These are phyloP conservation scores for Steinernema khuongi DNA, from an alignment of 1,140 invertebrate genomes.

Conservation along the genomic window DNA sequence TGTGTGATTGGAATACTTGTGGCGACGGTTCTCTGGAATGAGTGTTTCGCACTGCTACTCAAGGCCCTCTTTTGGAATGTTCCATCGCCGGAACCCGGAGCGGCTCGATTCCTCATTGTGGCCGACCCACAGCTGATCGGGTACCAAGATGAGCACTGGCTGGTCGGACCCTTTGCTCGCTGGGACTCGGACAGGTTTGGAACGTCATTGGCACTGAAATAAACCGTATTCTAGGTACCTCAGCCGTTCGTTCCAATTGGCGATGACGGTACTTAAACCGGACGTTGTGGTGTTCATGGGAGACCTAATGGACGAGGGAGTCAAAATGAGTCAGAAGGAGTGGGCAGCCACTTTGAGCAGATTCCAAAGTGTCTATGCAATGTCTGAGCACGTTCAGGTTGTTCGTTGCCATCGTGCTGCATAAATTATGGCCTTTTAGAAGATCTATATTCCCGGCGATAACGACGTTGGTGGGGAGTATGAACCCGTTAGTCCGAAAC, in stretches of 20 bases:
- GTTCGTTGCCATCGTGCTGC: background rate
- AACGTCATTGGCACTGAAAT: too few species aligned
- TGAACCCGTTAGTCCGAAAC: slow-evolving; percentile 52
- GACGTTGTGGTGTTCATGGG: slow-evolving; percentile 34
- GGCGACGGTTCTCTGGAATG: slow-evolving; percentile 28
- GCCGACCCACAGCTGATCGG: slow-evolving; percentile 42
- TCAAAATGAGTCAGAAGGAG: slow-evolving; percentile 21
- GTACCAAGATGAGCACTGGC: slow-evolving; percentile 26
- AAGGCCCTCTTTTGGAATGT: slow-evolving; percentile 6
- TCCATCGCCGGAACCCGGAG: background rate
- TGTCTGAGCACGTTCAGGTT: background rate
- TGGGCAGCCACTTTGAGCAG: slow-evolving; percentile 26
- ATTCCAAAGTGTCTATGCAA: slow-evolving; percentile 25
- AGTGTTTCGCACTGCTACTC: slow-evolving; percentile 22
- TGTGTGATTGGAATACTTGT: background rate
- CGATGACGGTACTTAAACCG: background rate
- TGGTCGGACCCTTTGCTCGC: slow-evolving; percentile 28
- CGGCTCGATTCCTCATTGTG: slow-evolving; percentile 28
- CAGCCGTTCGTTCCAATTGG: slow-evolving; percentile 11
- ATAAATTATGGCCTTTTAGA: slow-evolving; percentile 32
- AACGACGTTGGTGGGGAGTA: slow-evolving; percentile 62
- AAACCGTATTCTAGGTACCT: slow-evolving; percentile 32
- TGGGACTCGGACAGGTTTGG: slow-evolving; percentile 39
- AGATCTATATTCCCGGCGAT: slow-evolving; percentile 60
- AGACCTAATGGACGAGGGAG: slow-evolving; percentile 38